Conservation (phyloP, 1,140 invertebrate species). For the Bombus balteatus region DNA sequence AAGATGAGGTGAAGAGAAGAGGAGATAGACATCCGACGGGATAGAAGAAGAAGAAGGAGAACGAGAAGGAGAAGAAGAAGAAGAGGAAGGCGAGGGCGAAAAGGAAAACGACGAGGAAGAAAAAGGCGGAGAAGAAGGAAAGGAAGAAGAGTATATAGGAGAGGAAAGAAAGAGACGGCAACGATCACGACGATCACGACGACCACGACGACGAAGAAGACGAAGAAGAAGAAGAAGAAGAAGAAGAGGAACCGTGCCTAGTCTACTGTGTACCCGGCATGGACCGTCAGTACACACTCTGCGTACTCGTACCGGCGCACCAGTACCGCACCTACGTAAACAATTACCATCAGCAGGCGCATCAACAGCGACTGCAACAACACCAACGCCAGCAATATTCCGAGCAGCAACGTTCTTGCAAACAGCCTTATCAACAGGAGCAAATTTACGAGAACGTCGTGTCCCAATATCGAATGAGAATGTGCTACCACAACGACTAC, state of each 20-base stretch:
- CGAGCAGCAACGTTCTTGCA: conserved; percentile 53
- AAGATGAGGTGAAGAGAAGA: conserved; percentile 80
- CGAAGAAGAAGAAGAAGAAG: conserved; percentile 22
- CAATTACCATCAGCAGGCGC: conserved; percentile 67
- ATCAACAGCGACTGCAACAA: conserved; percentile 54
- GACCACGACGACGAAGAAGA: conserved; percentile 40
- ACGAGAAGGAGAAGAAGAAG: conserved; percentile 37
- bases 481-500: conserved; percentile 82
- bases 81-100: background rate
- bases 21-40: conserved; percentile 49
- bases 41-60: conserved; percentile 48
- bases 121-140: conserved; percentile 30
- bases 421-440: conserved; percentile 69
- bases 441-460: conserved; percentile 81
- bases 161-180: conserved; percentile 5
- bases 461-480: conserved; percentile 80
- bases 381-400: conserved; percentile 62
- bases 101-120: conserved; percentile 21
- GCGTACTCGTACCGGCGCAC: conserved; percentile 81
- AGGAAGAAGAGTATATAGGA: conserved; percentile 18
- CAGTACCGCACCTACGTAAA: conserved; percentile 80
- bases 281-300: conserved; percentile 82
- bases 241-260: conserved; percentile 51
- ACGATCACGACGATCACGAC: conserved; percentile 11
- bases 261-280: conserved; percentile 74